Conservation (phyloP, 2,113 vertebrate genomes). For the Corythaeola cristata region DNA sequence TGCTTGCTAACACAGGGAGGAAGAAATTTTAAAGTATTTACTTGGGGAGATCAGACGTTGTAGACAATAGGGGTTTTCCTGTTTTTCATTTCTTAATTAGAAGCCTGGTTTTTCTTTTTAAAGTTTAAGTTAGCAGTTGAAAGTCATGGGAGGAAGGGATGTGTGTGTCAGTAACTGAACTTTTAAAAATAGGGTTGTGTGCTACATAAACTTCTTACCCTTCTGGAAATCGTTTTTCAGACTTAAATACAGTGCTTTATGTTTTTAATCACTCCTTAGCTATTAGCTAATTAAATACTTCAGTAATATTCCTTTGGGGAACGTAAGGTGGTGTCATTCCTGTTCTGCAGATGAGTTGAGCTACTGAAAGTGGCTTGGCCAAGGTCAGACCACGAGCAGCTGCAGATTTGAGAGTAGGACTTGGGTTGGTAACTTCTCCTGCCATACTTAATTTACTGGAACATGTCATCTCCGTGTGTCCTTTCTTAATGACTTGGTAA, state of each 20-base stretch:
- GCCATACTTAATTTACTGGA: background rate
- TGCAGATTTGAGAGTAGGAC: background rate
- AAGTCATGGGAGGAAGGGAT: background rate
- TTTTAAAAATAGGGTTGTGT: background rate
- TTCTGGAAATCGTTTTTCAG: background rate
- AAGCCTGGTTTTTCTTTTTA: background rate
- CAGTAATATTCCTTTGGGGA: background rate
- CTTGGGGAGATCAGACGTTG: background rate
- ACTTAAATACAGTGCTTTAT: conserved; percentile 27
- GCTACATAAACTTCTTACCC: background rate
- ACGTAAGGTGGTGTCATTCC: background rate
- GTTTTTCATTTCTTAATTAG: background rate
- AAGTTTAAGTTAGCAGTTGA: background rate
- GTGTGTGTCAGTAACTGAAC: background rate
- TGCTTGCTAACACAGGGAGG: background rate
- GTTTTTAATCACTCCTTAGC: conserved; percentile 50
- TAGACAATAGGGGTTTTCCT: background rate
- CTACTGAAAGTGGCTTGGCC: background rate
- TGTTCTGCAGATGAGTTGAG: background rate
- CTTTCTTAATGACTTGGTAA: background rate
- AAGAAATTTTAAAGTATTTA: background rate
- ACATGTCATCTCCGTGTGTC: background rate
- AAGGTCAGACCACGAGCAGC: background rate
- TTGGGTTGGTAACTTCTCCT: background rate
- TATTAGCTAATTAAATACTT: conserved; percentile 24